Conservation (phyloP, 2,797 vertebrate genomes). For the Paedocypris micromegethes region DNA sequence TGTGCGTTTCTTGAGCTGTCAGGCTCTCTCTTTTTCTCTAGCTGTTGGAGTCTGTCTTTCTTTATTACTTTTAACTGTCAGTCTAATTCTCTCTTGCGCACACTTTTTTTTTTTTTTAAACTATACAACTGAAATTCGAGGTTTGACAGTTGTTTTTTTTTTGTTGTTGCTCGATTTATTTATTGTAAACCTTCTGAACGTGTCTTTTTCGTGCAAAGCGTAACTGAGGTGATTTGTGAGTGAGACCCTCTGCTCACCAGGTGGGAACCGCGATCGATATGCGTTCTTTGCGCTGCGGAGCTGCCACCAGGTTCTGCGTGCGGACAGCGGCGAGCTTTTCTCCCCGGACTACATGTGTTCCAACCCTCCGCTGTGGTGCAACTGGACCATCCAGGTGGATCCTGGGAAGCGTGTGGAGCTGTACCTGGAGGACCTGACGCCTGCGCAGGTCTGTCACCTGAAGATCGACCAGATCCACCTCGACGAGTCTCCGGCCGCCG, state of each 20-base stretch:
- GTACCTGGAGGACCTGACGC: conserved; percentile 65
- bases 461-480: conserved; percentile 71
- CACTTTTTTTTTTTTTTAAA: neutral
- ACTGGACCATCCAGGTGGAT: conserved; percentile 70
- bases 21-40: too few species aligned
- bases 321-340: conserved; percentile 63
- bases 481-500: conserved; percentile 54
- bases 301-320: conserved; percentile 63
- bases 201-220: too few species aligned
- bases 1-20: too few species aligned
- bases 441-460: conserved; percentile 54
- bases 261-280: neutral
- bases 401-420: conserved; percentile 62
- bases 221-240: too few species aligned
- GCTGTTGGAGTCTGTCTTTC: too few species aligned
- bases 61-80: too few species aligned
- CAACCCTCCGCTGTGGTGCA: conserved; percentile 73
- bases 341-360: conserved; percentile 73
- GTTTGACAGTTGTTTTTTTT: too few species aligned
- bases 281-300: conserved; percentile 68
- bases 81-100: too few species aligned
- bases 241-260: neutral
- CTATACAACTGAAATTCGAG: too few species aligned
- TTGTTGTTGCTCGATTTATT: too few species aligned
- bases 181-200: too few species aligned